Evolutionary conservation across 92 coral and sea anemone species (phyloP).

Genomic region (Scolanthus callimorphus): DNA sequence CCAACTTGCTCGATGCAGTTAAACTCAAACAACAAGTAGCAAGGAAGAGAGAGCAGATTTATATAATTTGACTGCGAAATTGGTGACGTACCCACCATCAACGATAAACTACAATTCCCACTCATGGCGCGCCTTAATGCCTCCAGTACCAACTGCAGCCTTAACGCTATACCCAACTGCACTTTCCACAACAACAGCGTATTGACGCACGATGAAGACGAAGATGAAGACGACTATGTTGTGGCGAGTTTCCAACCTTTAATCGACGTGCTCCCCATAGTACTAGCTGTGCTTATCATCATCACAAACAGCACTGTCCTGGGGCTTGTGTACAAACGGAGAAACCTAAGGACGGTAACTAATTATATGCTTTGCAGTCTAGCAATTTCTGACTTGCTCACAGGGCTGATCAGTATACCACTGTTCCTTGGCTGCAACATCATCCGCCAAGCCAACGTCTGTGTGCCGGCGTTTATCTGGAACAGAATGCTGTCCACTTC

Average conservation of each 20-base stretch:
- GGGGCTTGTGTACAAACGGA: slow-evolving; percentile 28
- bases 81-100: too few relatives aligned
- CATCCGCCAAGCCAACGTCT: slow-evolving; percentile 10
- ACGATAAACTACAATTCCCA: too few relatives aligned
- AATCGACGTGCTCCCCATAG: slow-evolving; percentile 40
- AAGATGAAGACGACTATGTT: slow-evolving; percentile 7
- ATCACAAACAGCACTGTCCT: slow-evolving; percentile 47
- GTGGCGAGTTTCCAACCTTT: neutral
- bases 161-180: neutral
- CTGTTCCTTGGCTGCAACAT: slow-evolving; percentile 46
- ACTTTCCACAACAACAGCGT: neutral
- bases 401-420: slow-evolving; percentile 63
- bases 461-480: slow-evolving; percentile 27
- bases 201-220: neutral
- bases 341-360: slow-evolving; percentile 49
- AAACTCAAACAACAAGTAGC: too few relatives aligned
- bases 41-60: too few relatives aligned
- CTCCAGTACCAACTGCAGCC: slow-evolving; percentile 8
- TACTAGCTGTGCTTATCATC: slow-evolving; percentile 52
- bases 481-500: slow-evolving; percentile 61
- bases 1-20: too few relatives aligned
- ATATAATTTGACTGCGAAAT: too few relatives aligned
- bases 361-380: slow-evolving; percentile 65
- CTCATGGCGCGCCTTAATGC: too few relatives aligned
- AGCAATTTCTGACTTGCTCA: slow-evolving; percentile 67